phyloP scores from a whole-genome alignment of 2,888 invertebrate species.

The Choreutis nemorana region DNA sequence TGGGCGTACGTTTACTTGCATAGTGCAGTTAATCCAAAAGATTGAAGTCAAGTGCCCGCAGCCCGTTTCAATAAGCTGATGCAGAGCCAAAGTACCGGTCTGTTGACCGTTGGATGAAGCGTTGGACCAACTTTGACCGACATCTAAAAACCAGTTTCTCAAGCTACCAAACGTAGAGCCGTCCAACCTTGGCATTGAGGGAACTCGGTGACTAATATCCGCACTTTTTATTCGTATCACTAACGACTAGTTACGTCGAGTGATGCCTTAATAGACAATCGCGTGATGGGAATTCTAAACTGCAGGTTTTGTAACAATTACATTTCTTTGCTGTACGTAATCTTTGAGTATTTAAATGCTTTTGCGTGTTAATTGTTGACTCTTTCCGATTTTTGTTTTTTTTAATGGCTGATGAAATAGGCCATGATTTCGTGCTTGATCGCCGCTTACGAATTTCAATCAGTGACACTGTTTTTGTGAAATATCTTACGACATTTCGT shows the following conservation, averaged over 20 bases:
- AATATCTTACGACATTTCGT: background rate
- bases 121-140: slow-evolving; percentile 24
- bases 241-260: slow-evolving; percentile 18
- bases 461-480: slow-evolving; percentile 2
- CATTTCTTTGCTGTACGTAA: slow-evolving; percentile 2
- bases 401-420: slow-evolving; percentile 12
- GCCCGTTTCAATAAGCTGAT: too few species aligned
- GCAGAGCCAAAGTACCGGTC: slow-evolving; percentile 21
- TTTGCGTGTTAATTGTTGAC: slow-evolving; percentile 9
- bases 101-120: slow-evolving; percentile 16
- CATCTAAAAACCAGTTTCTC: slow-evolving; percentile 37
- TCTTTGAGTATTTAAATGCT: background rate
- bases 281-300: slow-evolving; percentile 21
- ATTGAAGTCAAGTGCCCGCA: too few species aligned
- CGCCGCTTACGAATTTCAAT: slow-evolving; percentile 10
- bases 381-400: slow-evolving; percentile 5
- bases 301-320: background rate
- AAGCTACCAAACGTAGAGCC: slow-evolving; percentile 5
- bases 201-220: slow-evolving; percentile 37
- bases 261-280: slow-evolving; percentile 12
- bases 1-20: too few species aligned
- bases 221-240: slow-evolving; percentile 17
- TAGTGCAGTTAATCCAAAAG: too few species aligned
- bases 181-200: slow-evolving; percentile 54
- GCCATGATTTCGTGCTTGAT: slow-evolving; percentile 13